Conservation (phyloP, 2,797 vertebrate species). For the Limosa lapponica region DNA sequence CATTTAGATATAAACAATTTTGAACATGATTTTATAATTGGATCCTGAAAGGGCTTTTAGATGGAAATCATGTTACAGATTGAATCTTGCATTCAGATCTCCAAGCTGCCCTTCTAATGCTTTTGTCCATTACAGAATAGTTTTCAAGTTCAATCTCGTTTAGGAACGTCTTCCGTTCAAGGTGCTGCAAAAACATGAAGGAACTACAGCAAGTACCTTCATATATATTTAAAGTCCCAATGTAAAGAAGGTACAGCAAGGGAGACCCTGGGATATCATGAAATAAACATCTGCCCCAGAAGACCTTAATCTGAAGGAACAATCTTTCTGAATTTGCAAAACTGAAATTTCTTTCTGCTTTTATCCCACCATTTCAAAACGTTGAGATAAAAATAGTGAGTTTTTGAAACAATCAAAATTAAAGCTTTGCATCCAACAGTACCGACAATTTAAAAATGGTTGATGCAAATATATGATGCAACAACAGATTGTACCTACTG, state of each 20-base stretch:
- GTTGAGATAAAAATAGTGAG: background rate
- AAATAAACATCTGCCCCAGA: background rate
- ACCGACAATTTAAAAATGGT: background rate
- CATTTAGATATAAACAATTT: background rate
- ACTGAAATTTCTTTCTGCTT: background rate
- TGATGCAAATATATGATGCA: background rate
- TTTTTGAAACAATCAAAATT: background rate
- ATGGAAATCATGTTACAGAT: background rate
- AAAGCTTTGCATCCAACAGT: background rate
- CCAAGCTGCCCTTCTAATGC: background rate
- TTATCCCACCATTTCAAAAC: background rate
- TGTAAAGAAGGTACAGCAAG: background rate
- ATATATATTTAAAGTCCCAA: too few species aligned
- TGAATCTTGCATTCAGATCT: background rate
- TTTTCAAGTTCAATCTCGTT: background rate
- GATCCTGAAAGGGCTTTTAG: background rate
- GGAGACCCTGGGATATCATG: background rate
- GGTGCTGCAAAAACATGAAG: background rate
- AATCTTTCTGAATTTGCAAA: background rate
- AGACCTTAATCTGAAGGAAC: background rate
- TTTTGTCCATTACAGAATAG: background rate
- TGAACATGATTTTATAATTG: background rate
- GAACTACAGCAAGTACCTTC: background rate
- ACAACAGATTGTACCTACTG: background rate
- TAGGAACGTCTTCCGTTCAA: background rate